Conservation (phyloP, 2,888 invertebrate genomes). For the Agrotis clavis region DNA sequence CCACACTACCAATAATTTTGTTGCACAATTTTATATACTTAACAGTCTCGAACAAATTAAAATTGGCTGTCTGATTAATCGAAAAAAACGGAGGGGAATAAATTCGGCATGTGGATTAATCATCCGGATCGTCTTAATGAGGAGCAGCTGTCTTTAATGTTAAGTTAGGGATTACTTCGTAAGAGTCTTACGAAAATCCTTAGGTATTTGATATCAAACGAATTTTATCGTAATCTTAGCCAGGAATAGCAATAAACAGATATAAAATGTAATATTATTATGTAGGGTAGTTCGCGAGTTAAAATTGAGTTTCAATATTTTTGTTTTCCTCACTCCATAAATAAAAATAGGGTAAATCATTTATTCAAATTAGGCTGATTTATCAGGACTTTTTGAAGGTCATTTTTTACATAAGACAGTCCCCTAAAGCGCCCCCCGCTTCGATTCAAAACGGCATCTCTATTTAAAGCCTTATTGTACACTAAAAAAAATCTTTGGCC, state of each 20-base stretch:
- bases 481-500: too few species aligned
- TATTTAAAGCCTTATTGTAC: too few species aligned
- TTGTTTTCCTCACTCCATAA: too few species aligned
- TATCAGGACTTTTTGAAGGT: too few species aligned
- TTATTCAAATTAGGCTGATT: too few species aligned
- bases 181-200: slow-evolving; percentile 18
- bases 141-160: background rate
- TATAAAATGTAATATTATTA: too few species aligned
- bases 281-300: background rate
- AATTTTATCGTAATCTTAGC: background rate
- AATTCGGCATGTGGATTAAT: background rate
- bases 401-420: too few species aligned
- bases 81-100: background rate
- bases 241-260: background rate
- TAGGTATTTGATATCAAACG: background rate
- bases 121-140: background rate
- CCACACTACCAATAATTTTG: background rate
- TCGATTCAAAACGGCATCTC: too few species aligned
- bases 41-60: background rate
- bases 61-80: background rate
- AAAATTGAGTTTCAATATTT: too few species aligned
- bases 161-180: background rate
- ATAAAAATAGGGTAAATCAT: too few species aligned
- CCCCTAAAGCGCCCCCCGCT: too few species aligned
- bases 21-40: background rate